These are phyloP conservation scores for Allenopithecus nigroviridis DNA, from an alignment of 2,797 vertebrate genomes.

Conservation along the genomic window DNA sequence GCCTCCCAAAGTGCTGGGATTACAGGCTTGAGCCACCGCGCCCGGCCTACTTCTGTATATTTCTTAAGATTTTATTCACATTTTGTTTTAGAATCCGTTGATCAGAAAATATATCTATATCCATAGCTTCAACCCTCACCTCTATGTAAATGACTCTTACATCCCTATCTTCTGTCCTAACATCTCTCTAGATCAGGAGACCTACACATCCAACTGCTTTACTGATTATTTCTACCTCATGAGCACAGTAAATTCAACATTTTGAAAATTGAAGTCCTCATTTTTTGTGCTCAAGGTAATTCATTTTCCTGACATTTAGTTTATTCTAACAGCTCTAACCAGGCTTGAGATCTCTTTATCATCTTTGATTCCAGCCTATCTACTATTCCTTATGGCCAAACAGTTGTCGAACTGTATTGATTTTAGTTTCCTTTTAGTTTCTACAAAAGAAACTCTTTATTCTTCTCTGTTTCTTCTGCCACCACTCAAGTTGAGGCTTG, in stretches of 20 bases:
- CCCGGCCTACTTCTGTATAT: neutral
- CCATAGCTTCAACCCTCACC: neutral
- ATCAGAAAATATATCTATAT: neutral
- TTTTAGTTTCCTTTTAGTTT: conserved; percentile 3
- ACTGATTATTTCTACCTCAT: neutral
- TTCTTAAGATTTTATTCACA: neutral
- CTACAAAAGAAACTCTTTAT: neutral
- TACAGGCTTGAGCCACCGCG: too few species aligned
- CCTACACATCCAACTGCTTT: neutral
- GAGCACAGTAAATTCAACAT: neutral
- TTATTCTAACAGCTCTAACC: neutral
- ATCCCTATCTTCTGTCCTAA: neutral
- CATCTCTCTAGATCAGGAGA: neutral
- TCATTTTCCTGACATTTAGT: conserved; percentile 17
- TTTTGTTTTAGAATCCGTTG: neutral
- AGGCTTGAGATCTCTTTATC: neutral
- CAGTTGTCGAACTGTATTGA: neutral
- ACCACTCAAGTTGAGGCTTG: neutral
- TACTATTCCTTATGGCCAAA: neutral
- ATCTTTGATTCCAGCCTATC: neutral
- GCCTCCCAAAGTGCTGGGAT: too few species aligned
- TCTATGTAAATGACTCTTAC: neutral
- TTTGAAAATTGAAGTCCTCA: neutral
- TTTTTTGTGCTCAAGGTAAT: conserved; percentile 5
- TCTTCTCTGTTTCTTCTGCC: neutral